Evolutionary conservation across 2,888 invertebrate species (phyloP), one percentile per base, ranked within the genome.

Genomic region (Pantelozetes paolii): DNA sequence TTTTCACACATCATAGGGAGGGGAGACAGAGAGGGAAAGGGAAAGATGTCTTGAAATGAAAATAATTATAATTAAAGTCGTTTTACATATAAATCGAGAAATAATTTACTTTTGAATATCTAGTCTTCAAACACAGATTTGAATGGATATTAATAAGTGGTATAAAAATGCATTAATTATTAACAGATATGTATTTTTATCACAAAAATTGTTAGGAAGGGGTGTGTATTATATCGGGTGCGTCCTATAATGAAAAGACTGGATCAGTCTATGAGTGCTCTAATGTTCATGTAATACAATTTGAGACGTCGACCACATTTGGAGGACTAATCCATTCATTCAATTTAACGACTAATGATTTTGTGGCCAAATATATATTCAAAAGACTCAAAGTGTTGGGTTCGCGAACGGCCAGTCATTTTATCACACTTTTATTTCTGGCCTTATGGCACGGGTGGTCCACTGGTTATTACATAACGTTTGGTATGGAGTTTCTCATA

Each of bases 371-470:
- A 77, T 95, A 98, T 82, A 85, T 98, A 28, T 98, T 94, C 85
- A 97, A 97, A 82, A 86, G 98, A 2, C 85, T 98, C 57, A 91
- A 90, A 81, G 97, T 95, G 82, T 84, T 98, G 69, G 92, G 92
- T 67, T 93, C 90, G 82, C 87, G 90, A 26, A 86, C 84, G 69
- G 77, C 86, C 78, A 96, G 96, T 77, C 97, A 98, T 82, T 84
- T 88, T 0, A 85, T 87, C 0, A 91, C 96, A 0, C 84, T 99
- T 54, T 74, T 88, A 0, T 98, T 96, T 83, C 86, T 99, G 50
- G 94, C 98, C 0, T 80, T 95, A 0, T 98, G 98, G 98, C 98
- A 98, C 83, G 98, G 98, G 15, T 88, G 93, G 72, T 91, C 94
- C 81, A 88, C 91, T 13, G 97, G 98, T 0, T 99, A 99, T 81